phyloP scores from a whole-genome alignment of 1,140 invertebrate genomes.

The Drosophila nasuta region DNA sequence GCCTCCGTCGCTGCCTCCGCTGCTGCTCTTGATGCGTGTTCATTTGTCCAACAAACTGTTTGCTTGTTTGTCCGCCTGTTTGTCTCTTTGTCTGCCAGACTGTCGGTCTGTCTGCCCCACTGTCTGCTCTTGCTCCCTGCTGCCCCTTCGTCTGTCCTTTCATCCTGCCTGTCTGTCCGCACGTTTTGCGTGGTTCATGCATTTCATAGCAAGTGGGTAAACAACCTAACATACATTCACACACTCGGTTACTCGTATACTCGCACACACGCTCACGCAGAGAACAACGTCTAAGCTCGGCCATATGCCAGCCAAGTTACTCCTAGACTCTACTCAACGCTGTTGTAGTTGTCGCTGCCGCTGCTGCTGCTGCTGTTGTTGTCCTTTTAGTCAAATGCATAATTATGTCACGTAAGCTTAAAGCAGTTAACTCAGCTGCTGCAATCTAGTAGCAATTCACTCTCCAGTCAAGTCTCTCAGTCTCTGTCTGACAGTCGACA shows the following conservation, averaged over 20 bases:
- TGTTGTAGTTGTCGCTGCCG: too few relatives aligned
- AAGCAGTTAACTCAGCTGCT: conserved; percentile 79
- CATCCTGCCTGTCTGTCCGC: conserved; percentile 55
- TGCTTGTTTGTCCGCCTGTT: conserved; percentile 37
- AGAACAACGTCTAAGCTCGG: conserved; percentile 19
- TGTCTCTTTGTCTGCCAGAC: conserved; percentile 24
- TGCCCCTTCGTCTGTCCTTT: too few relatives aligned
- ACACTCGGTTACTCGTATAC: too few relatives aligned
- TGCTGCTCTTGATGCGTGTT: conserved; percentile 47
- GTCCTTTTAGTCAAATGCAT: conserved; percentile 76
- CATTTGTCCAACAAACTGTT: conserved; percentile 51
- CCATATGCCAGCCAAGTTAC: conserved; percentile 58
- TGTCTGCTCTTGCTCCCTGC: conserved; percentile 47
- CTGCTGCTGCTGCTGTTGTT: conserved; percentile 48
- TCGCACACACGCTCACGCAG: background rate
- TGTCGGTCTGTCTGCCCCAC: conserved; percentile 7
- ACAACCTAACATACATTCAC: conserved; percentile 49
- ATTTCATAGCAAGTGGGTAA: conserved; percentile 78
- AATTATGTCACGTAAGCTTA: conserved; percentile 84
- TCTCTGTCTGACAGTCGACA: conserved; percentile 50
- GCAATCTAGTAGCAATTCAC: conserved; percentile 78
- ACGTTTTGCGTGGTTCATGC: conserved; percentile 74
- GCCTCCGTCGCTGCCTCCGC: conserved; percentile 6
- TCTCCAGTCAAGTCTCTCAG: conserved; percentile 62
- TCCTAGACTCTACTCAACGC: background rate